These are phyloP conservation scores for Anisognathus igniventris DNA, from an alignment of 2,797 vertebrate genomes.

Conservation along the genomic window DNA sequence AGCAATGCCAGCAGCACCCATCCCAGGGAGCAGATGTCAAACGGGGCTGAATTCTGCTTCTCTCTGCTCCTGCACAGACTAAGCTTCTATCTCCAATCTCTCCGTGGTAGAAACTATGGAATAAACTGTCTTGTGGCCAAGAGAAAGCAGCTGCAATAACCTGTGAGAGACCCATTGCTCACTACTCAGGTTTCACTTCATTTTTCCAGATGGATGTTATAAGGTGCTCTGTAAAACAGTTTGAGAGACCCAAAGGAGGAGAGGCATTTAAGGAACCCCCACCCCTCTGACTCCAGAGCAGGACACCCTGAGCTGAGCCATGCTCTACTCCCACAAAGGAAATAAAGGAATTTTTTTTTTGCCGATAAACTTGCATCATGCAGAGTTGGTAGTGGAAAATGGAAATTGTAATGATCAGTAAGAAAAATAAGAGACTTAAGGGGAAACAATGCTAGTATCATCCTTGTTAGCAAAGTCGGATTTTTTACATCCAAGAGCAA, in stretches of 20 bases:
- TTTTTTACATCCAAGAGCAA: slow-evolving; percentile 54
- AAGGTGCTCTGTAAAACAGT: background rate
- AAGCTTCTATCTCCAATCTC: background rate
- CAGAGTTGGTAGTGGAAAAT: slow-evolving; percentile 61
- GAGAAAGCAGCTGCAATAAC: background rate
- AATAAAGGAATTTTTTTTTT: background rate
- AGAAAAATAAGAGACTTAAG: slow-evolving; percentile 28
- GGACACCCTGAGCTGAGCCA: slow-evolving; percentile 20
- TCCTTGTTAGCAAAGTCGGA: slow-evolving; percentile 64
- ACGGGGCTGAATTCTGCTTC: background rate
- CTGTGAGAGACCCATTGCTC: background rate
- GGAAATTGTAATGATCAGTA: slow-evolving; percentile 5
- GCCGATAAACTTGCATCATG: slow-evolving; percentile 59
- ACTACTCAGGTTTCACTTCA: accelerated
- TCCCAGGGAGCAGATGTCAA: background rate
- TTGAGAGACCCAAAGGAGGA: background rate
- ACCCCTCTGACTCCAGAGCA: background rate
- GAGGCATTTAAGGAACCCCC: background rate
- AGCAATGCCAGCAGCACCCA: background rate
- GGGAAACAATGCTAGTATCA: slow-evolving; percentile 26
- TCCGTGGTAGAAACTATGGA: background rate
- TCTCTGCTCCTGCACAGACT: background rate
- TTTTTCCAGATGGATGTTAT: background rate
- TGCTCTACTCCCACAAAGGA: slow-evolving; percentile 19
- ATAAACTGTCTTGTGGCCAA: background rate